Percentiles rank a stretch among this genome's conserved stretches.
These are phyloP conservation scores for Mimumesa dahlbomi DNA, from an alignment of 2,888 invertebrate species.

Conservation along the genomic window DNA sequence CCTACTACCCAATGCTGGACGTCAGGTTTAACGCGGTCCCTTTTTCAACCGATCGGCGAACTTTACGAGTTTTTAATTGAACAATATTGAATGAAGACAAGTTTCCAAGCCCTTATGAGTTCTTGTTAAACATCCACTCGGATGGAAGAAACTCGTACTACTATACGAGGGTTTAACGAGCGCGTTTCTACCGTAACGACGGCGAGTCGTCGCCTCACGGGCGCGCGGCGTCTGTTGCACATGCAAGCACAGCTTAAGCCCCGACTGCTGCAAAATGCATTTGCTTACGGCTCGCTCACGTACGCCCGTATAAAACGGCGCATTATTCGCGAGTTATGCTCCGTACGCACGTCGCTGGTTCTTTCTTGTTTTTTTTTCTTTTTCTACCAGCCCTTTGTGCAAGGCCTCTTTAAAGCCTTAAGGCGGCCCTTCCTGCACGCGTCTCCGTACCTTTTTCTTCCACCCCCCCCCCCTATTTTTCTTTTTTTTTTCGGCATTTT, in stretches of 20 bases:
- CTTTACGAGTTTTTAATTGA: slow-evolving; percentile 45
- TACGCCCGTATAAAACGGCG: slow-evolving; percentile 67
- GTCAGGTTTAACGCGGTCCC: no score
- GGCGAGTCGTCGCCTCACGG: slow-evolving; percentile 19
- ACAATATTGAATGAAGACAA: slow-evolving; percentile 40
- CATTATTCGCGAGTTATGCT: slow-evolving; percentile 71
- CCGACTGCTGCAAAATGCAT: slow-evolving; percentile 56
- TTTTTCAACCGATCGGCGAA: slow-evolving; percentile 1
- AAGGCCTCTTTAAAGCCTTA: slow-evolving; percentile 54
- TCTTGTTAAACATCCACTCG: slow-evolving; percentile 22
- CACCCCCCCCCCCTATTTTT: neutral
- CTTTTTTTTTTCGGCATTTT: neutral
- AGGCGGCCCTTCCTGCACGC: slow-evolving; percentile 56
- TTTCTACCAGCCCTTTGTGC: slow-evolving; percentile 12
- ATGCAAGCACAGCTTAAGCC: slow-evolving; percentile 48
- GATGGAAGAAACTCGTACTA: slow-evolving; percentile 20
- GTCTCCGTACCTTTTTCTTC: slow-evolving; percentile 32
- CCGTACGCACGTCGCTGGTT: slow-evolving; percentile 60
- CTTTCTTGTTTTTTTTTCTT: no score
- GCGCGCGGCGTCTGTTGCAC: slow-evolving; percentile 8
- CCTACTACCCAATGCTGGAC: no score
- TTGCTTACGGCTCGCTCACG: slow-evolving; percentile 63
- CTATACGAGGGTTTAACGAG: slow-evolving; percentile 48
- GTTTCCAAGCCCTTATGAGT: neutral
- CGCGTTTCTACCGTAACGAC: slow-evolving; percentile 39